These are phyloP conservation scores for Litoditis marina DNA, from an alignment of 2,888 invertebrate species.

Conservation along the genomic window DNA sequence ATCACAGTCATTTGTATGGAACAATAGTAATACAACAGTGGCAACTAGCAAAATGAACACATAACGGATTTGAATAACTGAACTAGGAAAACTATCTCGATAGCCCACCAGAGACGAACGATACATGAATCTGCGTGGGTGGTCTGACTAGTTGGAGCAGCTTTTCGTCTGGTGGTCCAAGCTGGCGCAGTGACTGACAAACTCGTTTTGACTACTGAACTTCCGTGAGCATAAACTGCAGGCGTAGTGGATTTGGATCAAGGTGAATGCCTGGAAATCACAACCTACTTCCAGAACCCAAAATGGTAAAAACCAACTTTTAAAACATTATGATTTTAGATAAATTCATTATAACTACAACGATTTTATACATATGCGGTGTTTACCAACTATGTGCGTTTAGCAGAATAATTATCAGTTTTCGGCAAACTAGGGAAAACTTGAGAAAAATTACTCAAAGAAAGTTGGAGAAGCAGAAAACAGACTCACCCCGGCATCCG, in stretches of 20 bases:
- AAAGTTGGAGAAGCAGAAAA: background rate
- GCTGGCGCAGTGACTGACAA: constrained; percentile 7
- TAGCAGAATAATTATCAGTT: too few species aligned
- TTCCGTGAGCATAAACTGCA: constrained; percentile 27
- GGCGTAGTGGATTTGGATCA: constrained; percentile 57
- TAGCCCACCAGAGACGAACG: too few species aligned
- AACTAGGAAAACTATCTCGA: too few species aligned
- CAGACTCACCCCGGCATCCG: constrained; percentile 3
- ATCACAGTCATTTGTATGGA: too few species aligned
- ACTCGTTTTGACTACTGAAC: constrained; percentile 16
- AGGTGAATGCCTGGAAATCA: constrained; percentile 46
- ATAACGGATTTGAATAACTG: too few species aligned
- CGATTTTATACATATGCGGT: constrained; percentile 2
- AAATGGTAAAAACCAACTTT: background rate
- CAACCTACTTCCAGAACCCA: too few species aligned
- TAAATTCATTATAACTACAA: background rate
- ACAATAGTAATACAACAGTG: too few species aligned
- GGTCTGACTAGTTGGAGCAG: too few species aligned
- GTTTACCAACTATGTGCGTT: too few species aligned
- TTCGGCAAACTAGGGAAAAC: too few species aligned
- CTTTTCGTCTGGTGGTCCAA: constrained; percentile 15
- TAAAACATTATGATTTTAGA: background rate
- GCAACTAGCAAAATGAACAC: too few species aligned
- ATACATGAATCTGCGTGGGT: too few species aligned
- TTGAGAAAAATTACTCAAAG: constrained; percentile 1